Evolutionary conservation across 2,113 vertebrate species (phyloP).

Genomic region (Callocephalon fimbriatum): DNA sequence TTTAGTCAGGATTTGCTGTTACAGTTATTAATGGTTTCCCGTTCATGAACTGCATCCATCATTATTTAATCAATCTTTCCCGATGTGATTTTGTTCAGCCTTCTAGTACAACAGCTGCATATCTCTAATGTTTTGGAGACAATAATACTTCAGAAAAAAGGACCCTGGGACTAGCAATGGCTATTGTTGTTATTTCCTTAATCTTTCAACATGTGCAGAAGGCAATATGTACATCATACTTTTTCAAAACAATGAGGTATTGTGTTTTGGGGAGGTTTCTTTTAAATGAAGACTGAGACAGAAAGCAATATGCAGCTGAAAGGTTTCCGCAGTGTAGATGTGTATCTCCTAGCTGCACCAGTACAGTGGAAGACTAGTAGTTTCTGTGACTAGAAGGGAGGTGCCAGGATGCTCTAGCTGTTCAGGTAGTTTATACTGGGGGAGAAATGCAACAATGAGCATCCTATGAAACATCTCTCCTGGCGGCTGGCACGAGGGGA

Average conservation of each 20-base stretch:
- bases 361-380: not conserved
- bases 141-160: not conserved
- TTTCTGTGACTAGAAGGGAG: not conserved
- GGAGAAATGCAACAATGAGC: not conserved
- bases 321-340: not conserved
- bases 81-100: not conserved
- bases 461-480: not conserved
- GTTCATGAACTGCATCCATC: conserved; percentile 23
- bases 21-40: conserved; percentile 40
- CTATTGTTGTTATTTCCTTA: not conserved
- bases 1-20: conserved; percentile 45
- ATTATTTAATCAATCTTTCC: conserved; percentile 46
- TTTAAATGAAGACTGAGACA: not conserved
- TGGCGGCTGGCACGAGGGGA: accelerated
- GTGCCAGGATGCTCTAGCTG: not conserved
- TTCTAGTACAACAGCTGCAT: not conserved
- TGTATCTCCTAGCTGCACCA: not conserved
- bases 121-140: not conserved
- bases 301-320: not conserved
- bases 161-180: not conserved
- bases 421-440: not conserved
- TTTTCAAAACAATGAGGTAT: not conserved
- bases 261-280: not conserved
- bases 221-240: not conserved
- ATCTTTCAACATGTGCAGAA: not conserved